Evolutionary conservation across 2,888 invertebrate species (phyloP), one percentile per base, ranked within the genome.

Genomic region (Mylabris sibirica): DNA sequence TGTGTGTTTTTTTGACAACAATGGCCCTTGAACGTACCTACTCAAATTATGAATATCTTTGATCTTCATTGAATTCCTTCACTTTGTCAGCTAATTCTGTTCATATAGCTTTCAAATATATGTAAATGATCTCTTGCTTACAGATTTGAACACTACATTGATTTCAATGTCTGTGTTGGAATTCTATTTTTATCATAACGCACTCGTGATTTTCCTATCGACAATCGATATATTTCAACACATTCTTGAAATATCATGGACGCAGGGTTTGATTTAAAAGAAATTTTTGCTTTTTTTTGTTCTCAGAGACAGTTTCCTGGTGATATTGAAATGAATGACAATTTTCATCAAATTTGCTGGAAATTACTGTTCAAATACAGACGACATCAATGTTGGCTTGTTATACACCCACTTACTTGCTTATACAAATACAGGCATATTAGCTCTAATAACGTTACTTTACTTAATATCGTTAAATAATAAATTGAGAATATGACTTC

Each of bases 271-370:
- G 3, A 4, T n/a, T 17, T 44, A n/a, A 2, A 4, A 6, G 0
- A 6, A 17, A n/a, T 12, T 44, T 44, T 44, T 11, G 12, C 11
- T 3, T 44, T n/a, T 17, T 30, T 30, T 30, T 30, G 30, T 8
- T 30, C 5, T 6, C 44, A 44, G 44, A 44, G n/a, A 44, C 44
- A 44, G n/a, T 44, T 4, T n/a, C 4, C 17, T 44, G n/a, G n/a
- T 44, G n/a, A 44, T n/a, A 44, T 17, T 44, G 44, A 44, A n/a
- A 44, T 44, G n/a, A 17, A 17, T 44, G 44, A n/a, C n/a, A 44
- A n/a, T n/a, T 44, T 44, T n/a, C 44, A 22, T 20, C 20, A 20
- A 49, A 20, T 49, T 49, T 11, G 20, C 20, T 49, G 17, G 20
- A 49, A 49, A 11, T 49, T 49, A 9, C 20, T 20, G 49, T 49